Evolutionary conservation across 2,888 invertebrate species (phyloP).

Genomic region (Nymphalis polychloros): DNA sequence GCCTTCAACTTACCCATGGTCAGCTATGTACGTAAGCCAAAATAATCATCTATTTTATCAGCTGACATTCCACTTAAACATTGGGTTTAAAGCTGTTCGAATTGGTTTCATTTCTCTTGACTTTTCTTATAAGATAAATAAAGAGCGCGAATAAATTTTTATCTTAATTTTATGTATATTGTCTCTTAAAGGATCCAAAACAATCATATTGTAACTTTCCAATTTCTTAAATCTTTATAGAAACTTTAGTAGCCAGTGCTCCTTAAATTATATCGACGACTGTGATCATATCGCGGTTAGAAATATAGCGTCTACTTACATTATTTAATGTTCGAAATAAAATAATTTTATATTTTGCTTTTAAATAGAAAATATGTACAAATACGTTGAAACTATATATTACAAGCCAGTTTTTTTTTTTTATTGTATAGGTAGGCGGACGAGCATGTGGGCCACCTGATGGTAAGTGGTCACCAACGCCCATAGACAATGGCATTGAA

Average conservation of each 20-base stretch:
- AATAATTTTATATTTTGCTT: background rate
- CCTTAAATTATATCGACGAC: constrained; percentile 11
- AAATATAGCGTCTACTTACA: background rate
- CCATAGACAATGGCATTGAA: too few species aligned
- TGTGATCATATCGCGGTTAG: constrained; percentile 12
- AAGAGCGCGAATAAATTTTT: constrained; percentile 5
- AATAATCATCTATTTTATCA: background rate
- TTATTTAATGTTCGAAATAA: background rate
- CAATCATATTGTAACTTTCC: constrained; percentile 10
- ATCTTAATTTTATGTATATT: constrained; percentile 12
- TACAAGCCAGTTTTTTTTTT: too few species aligned
- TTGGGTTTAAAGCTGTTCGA: too few species aligned
- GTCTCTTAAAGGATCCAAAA: background rate
- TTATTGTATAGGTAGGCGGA: too few species aligned
- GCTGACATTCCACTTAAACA: too few species aligned
- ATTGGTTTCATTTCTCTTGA: background rate
- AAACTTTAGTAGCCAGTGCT: constrained; percentile 11
- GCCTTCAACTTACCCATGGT: constrained; percentile 98
- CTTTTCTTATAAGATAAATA: constrained; percentile 1
- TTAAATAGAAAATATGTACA: background rate
- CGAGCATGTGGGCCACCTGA: too few species aligned
- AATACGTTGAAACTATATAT: too few species aligned
- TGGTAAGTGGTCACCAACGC: too few species aligned
- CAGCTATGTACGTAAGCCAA: constrained; percentile 92
- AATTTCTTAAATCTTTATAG: constrained; percentile 13